Percentiles rank a stretch among this genome's conserved stretches.
Evolutionary conservation across 2,113 vertebrate genomes (phyloP).

Genomic region (Eidolon helvum): DNA sequence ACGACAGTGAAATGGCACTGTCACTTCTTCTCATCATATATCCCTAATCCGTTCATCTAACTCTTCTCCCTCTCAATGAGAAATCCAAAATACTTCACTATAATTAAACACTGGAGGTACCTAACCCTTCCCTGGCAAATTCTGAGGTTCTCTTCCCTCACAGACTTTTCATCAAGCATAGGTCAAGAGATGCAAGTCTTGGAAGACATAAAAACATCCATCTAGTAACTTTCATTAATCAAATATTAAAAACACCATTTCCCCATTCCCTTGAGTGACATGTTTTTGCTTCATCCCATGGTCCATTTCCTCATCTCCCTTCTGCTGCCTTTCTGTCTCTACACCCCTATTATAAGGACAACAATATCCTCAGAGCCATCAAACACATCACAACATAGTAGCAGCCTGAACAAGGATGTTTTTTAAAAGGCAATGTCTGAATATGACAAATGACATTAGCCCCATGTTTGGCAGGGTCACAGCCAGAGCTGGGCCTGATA

Average conservation of each 20-base stretch:
- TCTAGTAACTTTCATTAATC: slow-evolving; percentile 51
- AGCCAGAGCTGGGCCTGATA: slow-evolving; percentile 69
- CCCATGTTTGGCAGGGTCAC: slow-evolving; percentile 72
- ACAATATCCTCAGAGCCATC: slow-evolving; percentile 56
- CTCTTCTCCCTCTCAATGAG: neutral
- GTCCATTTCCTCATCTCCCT: neutral
- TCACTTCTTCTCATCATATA: neutral
- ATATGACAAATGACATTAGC: slow-evolving; percentile 85
- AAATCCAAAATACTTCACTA: neutral
- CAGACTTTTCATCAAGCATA: slow-evolving; percentile 27
- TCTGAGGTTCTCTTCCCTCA: neutral
- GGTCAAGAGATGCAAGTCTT: neutral
- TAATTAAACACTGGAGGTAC: neutral
- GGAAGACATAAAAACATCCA: slow-evolving; percentile 15
- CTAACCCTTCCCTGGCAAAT: neutral
- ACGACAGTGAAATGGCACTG: neutral
- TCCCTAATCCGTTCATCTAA: accelerated
- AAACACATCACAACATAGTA: slow-evolving; percentile 73
- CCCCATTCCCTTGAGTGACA: slow-evolving; percentile 10
- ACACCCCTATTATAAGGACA: slow-evolving; percentile 19
- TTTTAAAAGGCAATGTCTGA: slow-evolving; percentile 76
- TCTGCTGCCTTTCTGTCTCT: neutral
- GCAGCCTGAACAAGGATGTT: slow-evolving; percentile 51
- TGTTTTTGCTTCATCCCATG: neutral
- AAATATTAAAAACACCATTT: slow-evolving; percentile 28